Evolutionary conservation across 2,888 invertebrate genomes (phyloP), one percentile per base, ranked within the genome.

Genomic region (Apamea crenata): DNA sequence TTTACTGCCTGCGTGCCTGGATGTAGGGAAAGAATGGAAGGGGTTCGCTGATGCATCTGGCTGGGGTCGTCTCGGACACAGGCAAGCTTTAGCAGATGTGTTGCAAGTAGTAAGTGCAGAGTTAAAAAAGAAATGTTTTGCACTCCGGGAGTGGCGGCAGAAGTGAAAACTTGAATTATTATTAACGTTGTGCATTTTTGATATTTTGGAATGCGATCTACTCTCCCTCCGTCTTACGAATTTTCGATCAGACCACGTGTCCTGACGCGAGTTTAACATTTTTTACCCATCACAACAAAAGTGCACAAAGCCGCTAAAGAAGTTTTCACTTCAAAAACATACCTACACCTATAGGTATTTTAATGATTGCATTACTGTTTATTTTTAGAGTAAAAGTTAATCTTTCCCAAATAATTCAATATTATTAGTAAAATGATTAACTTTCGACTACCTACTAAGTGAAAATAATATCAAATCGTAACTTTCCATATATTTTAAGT

Each of bases 1-100:
- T 21, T 50, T 88, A 16, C 68, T 88, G n/a, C 88, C 88, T 4
- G 88, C 86, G 0, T 88, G 88, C 50, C n/a, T 88, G 18, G 72
- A 82, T 44, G 40, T 29, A 16, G 76, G 74, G 4, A 12, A 8
- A 6, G 21, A 72, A 21, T 16, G 2, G 32, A 56, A 65, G 29
- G 0, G 0, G 0, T 14, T 0, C 0, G 88, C 83, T 12, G 82
- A 78, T 16, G 88, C 87, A 1, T 72, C 86, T 2, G 88, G 88
- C 0, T 88, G 88, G 88, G 88, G 88, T 1, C 85, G 80, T 18
- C 67, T 87, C 8, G 88, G 88, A 0, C 79, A 82, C 44, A 78
- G 66, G 5, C 73, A 78, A 12, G 47, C 44, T 18, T 73, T 88
- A 65, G 85, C 88, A 36, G 86, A 88, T 44, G 81, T 71, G 2